These are phyloP conservation scores for Phyllotreta cruciferae DNA, from an alignment of 2,888 invertebrate genomes.

Conservation along the genomic window DNA sequence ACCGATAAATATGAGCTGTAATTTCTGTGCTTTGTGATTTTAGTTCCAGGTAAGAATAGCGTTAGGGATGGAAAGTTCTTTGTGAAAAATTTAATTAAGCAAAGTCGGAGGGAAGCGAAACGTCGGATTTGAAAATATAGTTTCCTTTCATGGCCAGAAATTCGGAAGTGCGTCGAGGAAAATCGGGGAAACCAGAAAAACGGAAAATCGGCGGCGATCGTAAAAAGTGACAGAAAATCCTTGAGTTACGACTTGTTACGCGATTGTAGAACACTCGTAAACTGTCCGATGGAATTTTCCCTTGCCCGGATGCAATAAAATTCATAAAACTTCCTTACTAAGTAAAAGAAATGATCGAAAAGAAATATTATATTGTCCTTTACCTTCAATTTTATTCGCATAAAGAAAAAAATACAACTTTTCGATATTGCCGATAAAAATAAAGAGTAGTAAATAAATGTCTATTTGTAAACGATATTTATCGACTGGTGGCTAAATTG, in stretches of 20 bases:
- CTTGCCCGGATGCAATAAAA: conserved; percentile 19
- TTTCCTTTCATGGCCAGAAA: conserved; percentile 28
- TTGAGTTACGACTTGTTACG: conserved; percentile 33
- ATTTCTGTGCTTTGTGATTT: too few relatives aligned
- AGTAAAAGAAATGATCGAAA: conserved; percentile 28
- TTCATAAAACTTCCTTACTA: conserved; percentile 25
- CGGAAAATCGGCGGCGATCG: conserved; percentile 21
- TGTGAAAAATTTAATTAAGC: conserved; percentile 13
- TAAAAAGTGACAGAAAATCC: conserved; percentile 33
- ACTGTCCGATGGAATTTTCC: conserved; percentile 23
- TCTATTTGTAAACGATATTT: too few relatives aligned
- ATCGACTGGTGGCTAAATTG: too few relatives aligned
- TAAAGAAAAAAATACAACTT: neutral
- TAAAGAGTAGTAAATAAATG: too few relatives aligned
- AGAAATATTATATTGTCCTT: conserved; percentile 8
- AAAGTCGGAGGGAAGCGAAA: conserved; percentile 26
- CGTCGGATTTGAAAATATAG: conserved; percentile 25
- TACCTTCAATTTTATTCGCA: conserved; percentile 3
- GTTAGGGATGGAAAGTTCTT: too few relatives aligned
- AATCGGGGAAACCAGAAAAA: conserved; percentile 14
- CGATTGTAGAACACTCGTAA: conserved; percentile 33
- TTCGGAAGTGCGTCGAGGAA: conserved; percentile 26
- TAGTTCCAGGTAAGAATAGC: too few relatives aligned
- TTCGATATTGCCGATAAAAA: neutral
- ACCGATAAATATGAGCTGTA: too few relatives aligned